Conservation (phyloP, 1,140 invertebrate genomes). For the Drosophila nikananu region DNA sequence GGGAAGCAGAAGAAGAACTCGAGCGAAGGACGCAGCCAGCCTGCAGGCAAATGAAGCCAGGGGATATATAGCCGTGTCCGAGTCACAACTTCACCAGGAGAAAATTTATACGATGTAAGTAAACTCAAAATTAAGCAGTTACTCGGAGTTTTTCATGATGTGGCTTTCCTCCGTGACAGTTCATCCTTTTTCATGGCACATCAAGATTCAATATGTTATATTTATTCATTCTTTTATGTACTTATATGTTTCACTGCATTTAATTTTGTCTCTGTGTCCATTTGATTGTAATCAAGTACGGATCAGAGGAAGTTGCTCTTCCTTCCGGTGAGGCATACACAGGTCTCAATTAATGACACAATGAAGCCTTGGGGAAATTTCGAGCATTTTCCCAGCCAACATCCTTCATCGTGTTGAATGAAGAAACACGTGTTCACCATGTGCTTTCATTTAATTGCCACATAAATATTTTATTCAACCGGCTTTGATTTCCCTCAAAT, state of each 20-base stretch:
- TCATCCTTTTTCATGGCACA: not conserved
- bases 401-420: slow-evolving; percentile 12
- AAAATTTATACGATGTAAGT: slow-evolving; percentile 1
- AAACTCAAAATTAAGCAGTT: slow-evolving; percentile 11
- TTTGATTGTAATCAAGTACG: slow-evolving; percentile 17
- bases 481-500: slow-evolving; percentile 34
- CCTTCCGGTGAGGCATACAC: slow-evolving; percentile 20
- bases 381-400: slow-evolving; percentile 14
- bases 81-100: not conserved
- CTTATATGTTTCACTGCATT: not conserved
- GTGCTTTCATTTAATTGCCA: slow-evolving; percentile 56
- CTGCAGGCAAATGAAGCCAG: slow-evolving; percentile 35
- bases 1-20: slow-evolving; percentile 26
- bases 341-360: slow-evolving; percentile 32
- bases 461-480: slow-evolving; percentile 63
- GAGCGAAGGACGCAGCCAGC: slow-evolving; percentile 29
- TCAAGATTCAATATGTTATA: not conserved
- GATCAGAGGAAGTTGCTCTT: slow-evolving; percentile 27
- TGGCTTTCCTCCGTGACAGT: not conserved
- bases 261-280: slow-evolving; percentile 1
- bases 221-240: not conserved
- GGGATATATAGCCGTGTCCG: slow-evolving; percentile 9
- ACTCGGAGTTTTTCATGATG: not conserved
- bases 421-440: slow-evolving; percentile 8
- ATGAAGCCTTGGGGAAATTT: slow-evolving; percentile 46